phyloP scores from a whole-genome alignment of 2,113 vertebrate species.

The Psephotus haematonotus region DNA sequence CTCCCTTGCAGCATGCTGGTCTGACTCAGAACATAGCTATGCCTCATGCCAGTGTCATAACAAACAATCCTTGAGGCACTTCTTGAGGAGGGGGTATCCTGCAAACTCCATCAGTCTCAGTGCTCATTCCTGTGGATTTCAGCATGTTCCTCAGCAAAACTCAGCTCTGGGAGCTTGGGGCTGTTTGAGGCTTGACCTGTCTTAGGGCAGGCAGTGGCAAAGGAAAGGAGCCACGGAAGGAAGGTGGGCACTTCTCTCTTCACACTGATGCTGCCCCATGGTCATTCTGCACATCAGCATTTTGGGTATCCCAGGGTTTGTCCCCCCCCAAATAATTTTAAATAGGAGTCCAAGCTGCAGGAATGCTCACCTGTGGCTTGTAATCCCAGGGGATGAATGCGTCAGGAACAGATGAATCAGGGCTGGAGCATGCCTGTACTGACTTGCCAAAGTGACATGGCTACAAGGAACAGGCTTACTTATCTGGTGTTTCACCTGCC shows the following conservation, averaged over 20 bases:
- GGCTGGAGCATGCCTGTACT: not conserved
- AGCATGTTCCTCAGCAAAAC: not conserved
- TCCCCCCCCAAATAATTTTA: fast-evolving
- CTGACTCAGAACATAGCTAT: conserved; percentile 36
- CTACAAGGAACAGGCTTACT: not conserved
- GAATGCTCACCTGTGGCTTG: not conserved
- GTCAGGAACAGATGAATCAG: not conserved
- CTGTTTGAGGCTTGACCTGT: not conserved
- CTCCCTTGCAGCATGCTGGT: not conserved
- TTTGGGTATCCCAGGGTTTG: not conserved
- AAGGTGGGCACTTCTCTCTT: not conserved
- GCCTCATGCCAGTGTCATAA: not conserved
- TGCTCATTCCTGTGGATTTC: not conserved
- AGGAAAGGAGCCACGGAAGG: not conserved
- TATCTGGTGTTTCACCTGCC: not conserved
- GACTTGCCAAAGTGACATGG: not conserved
- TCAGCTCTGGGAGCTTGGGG: not conserved
- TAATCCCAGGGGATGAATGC: not conserved
- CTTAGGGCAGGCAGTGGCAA: fast-evolving
- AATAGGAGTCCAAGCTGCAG: not conserved
- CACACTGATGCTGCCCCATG: fast-evolving
- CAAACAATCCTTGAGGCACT: not conserved
- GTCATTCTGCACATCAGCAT: not conserved
- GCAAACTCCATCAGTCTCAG: not conserved
- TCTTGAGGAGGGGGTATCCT: not conserved